Evolutionary conservation across 2,113 vertebrate species (phyloP), one percentile per base, ranked within the genome.

Genomic region (Dipodomys ordii): DNA sequence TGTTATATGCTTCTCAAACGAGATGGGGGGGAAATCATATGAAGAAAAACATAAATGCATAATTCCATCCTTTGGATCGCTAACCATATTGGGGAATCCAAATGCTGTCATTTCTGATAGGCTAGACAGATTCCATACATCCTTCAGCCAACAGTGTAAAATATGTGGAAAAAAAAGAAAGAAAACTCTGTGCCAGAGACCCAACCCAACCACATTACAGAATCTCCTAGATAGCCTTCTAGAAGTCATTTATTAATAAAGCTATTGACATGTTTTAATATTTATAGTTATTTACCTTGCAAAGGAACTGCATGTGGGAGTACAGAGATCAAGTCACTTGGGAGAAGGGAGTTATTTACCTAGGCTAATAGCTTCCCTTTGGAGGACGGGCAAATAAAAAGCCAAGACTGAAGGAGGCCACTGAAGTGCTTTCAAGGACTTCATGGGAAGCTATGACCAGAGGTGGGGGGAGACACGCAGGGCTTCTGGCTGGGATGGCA

Each of bases 211-310:
- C 44, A 25, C 35, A 23, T 78, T 39, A 68, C 82, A 88, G 71
- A 68, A 16, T 82, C 79, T 79, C 87, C 73, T 30, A 22, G 73
- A 69, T 71, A 93, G 76, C 85, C 53, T 57, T 57, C 53, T 90
- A 90, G 93, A 85, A 95, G 90, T 96, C 96, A 97, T 97, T 96
- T 96, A 96, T 97, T 97, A 97, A 97, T 97, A 97, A 97, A 94
- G 92, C 86, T 97, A 96, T 97, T 97, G 97, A 97, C 97, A 96
- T 84, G 88, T 78, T 96, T 95, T 96, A 97, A 91, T 95, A 97
- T 97, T 98, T 97, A 97, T 97, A 90, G 87, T 87, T 97, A 97
- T 97, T 97, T 98, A 95, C 87, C 88, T 97, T 97, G 95, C 87
- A 97, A 97, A 97, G 93, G 95, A 97, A 97, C 95, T 97, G 94